phyloP scores from a whole-genome alignment of 2,113 vertebrate species.

The Hippolais icterina region DNA sequence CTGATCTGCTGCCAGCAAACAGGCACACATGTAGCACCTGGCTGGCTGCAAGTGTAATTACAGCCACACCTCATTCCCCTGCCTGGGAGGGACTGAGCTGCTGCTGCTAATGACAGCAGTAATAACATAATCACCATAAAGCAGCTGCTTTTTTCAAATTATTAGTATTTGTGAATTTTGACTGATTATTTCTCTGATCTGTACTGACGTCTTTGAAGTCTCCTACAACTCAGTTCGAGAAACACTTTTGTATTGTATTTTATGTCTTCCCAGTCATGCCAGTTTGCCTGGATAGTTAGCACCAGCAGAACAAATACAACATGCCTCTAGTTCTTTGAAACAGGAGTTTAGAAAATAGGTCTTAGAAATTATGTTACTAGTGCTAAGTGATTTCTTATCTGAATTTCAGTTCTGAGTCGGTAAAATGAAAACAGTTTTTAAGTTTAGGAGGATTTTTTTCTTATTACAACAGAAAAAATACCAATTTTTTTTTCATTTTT shows the following conservation, averaged over 20 bases:
- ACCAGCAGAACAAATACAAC: not conserved
- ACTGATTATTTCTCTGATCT: not conserved
- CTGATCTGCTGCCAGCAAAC: constrained; percentile 1
- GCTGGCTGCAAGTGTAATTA: not conserved
- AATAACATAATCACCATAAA: not conserved
- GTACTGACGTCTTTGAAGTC: not conserved
- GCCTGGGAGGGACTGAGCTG: not conserved
- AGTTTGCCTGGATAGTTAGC: not conserved
- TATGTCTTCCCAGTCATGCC: not conserved
- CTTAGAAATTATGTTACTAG: not conserved
- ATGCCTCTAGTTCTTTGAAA: not conserved
- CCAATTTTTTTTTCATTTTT: not conserved
- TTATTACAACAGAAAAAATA: not conserved
- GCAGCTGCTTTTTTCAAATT: not conserved
- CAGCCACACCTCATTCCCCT: not conserved
- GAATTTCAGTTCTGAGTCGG: not conserved
- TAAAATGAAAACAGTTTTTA: not conserved
- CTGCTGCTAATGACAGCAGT: not conserved
- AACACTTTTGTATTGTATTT: not conserved
- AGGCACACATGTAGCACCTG: not conserved
- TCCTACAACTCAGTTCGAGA: not conserved
- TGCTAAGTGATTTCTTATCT: not conserved
- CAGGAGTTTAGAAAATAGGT: not conserved
- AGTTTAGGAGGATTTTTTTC: not conserved
- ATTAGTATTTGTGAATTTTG: not conserved